These are phyloP conservation scores for Nebria salina DNA, from an alignment of 2,888 invertebrate species.

Conservation along the genomic window DNA sequence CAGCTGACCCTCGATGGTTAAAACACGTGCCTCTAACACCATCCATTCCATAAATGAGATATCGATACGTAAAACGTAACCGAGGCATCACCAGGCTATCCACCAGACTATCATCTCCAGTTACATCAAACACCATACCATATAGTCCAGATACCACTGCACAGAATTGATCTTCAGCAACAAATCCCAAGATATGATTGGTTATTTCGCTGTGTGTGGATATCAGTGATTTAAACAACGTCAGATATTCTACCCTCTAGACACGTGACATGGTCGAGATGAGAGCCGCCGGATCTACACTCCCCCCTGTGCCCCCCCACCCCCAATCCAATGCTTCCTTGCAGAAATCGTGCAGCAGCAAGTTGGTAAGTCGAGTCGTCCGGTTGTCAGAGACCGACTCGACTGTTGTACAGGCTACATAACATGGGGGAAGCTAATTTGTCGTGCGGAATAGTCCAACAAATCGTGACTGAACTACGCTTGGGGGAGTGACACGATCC, in stretches of 20 bases:
- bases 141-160: background rate
- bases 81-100: background rate
- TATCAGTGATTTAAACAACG: conserved; percentile 42
- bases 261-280: conserved; percentile 30
- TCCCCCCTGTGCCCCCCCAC: background rate
- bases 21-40: background rate
- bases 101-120: background rate
- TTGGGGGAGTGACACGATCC: conserved; percentile 54
- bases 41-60: background rate
- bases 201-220: conserved; percentile 25
- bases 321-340: background rate
- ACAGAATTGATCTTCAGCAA: background rate
- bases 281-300: background rate
- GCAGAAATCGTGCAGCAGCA: background rate
- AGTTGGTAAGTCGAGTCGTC: background rate
- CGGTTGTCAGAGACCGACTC: conserved; percentile 6
- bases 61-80: background rate
- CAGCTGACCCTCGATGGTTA: conserved; percentile 2
- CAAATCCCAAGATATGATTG: conserved; percentile 38
- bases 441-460: conserved; percentile 54
- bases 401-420: conserved; percentile 3
- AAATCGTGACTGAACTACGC: conserved; percentile 54
- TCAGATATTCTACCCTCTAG: conserved; percentile 24
- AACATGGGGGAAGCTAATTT: conserved; percentile 54
- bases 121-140: background rate